phyloP scores from a whole-genome alignment of 2,797 vertebrate genomes.

The Tympanoctomys barrerae region DNA sequence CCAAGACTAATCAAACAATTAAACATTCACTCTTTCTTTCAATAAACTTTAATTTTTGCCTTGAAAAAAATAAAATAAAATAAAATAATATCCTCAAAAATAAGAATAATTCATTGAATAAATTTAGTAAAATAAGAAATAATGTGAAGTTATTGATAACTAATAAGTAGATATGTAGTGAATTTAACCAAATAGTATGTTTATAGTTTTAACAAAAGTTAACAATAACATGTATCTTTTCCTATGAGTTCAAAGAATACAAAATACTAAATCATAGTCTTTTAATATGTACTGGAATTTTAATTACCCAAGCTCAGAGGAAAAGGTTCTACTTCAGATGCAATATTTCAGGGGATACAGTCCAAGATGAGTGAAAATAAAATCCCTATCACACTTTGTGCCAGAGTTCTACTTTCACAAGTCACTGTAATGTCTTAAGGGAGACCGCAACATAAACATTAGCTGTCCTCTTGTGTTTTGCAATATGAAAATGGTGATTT shows the following conservation, averaged over 20 bases:
- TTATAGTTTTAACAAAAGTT: background rate
- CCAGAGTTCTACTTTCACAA: background rate
- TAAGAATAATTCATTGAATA: background rate
- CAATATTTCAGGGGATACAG: background rate
- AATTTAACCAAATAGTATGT: background rate
- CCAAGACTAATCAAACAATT: no score
- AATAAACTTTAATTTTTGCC: no score
- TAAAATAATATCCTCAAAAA: background rate
- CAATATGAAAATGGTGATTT: background rate
- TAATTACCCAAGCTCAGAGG: background rate
- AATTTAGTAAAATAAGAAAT: background rate
- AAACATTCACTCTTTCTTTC: no score
- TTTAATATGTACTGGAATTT: background rate
- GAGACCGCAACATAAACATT: no score
- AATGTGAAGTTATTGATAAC: background rate
- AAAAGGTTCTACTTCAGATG: background rate
- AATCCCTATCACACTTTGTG: fast-evolving
- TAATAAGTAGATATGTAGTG: background rate
- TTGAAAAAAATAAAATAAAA: no score
- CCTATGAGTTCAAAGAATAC: background rate
- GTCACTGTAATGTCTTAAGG: background rate
- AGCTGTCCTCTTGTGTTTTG: background rate
- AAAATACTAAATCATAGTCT: background rate
- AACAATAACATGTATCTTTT: background rate
- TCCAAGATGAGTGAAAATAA: background rate